Evolutionary conservation across 2,113 vertebrate genomes (phyloP), one percentile per base, ranked within the genome.

Genomic region (Vombatus ursinus): DNA sequence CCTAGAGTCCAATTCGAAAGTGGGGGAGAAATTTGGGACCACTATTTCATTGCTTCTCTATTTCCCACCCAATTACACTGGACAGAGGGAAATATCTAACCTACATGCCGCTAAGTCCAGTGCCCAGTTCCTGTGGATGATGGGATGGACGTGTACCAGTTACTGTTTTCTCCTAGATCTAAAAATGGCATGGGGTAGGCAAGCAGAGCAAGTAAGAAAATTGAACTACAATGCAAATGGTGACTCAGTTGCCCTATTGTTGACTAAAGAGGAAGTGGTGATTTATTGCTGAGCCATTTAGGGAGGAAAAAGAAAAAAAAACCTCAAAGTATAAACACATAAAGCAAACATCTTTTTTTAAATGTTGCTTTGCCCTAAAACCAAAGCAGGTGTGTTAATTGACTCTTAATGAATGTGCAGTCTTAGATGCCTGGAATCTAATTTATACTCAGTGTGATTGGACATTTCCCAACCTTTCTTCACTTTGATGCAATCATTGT

Each of bases 401-500:
- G 97, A 96, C 96, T 97, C 94, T 96, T 98, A 97, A 98, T 97
- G 97, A 97, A 96, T 96, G 77, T n/a, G 47, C 89, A 95, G 96
- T 92, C 93, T 93, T 94, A 94, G 95, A 97, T 95, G 96, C 93
- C 97, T 98, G 96, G 94, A 96, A 97, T 98, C 97, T 98, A 97
- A 97, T 98, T 94, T 96, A 54, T 96, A 97, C 96, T 98, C 97
- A 96, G 57, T 96, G 94, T 96, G 97, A 98, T 97, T 96, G 96
- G 95, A 98, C 96, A 97, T 97, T 98, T 97, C 97, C 97, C 98
- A 98, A 95, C 97, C 94, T 93, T 97, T 97, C 97, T 98, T 96
- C 98, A 96, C 94, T 95, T 93, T 95, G 96, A 96, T 97, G 94
- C 52, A 93, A 50, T 97, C 96, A 94, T 91, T 16, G 44, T 44